Evolutionary conservation across 1,140 invertebrate species (phyloP).

Genomic region (Macrosteles quadrilineatus): DNA sequence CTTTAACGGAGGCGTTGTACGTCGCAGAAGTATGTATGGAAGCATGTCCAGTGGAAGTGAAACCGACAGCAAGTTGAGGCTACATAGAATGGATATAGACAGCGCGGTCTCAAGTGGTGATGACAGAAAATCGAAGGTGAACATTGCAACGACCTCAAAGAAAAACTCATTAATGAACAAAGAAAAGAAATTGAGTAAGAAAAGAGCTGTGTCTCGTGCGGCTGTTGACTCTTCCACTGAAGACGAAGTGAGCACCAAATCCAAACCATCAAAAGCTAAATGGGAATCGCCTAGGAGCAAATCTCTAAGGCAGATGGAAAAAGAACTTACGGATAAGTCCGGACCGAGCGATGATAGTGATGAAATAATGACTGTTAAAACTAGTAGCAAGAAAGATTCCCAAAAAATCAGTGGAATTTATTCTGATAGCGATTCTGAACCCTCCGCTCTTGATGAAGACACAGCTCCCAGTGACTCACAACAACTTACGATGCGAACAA

Average conservation of each 20-base stretch:
- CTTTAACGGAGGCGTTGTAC: conserved; percentile 68
- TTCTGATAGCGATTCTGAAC: conserved; percentile 67
- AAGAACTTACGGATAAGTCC: conserved; percentile 54
- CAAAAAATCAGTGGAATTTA: conserved; percentile 63
- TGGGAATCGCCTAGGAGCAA: conserved; percentile 54
- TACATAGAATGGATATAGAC: conserved; percentile 24
- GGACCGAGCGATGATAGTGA: conserved; percentile 63
- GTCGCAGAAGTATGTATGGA: conserved; percentile 61
- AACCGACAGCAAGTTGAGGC: conserved; percentile 37
- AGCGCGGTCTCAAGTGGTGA: conserved; percentile 40
- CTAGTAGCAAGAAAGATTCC: conserved; percentile 48
- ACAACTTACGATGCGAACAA: conserved; percentile 66
- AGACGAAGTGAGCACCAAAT: conserved; percentile 39
- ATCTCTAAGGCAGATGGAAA: conserved; percentile 68
- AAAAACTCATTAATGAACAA: conserved; percentile 49
- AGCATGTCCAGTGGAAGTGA: conserved; percentile 70
- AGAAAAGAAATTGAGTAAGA: conserved; percentile 45
- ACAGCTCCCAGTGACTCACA: conserved; percentile 51
- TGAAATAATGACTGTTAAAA: conserved; percentile 63
- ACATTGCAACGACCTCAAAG: background rate
- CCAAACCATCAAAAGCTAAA: conserved; percentile 49
- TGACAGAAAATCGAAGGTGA: conserved; percentile 28
- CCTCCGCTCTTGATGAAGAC: conserved; percentile 49
- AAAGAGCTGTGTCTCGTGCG: conserved; percentile 37
- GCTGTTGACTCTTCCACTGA: conserved; percentile 42